Percentiles rank a stretch among this genome's conserved stretches.
phyloP scores from a whole-genome alignment of 30 jellyfish, hydroid and myxozoan genomes.

The Aurelia sp. region DNA sequence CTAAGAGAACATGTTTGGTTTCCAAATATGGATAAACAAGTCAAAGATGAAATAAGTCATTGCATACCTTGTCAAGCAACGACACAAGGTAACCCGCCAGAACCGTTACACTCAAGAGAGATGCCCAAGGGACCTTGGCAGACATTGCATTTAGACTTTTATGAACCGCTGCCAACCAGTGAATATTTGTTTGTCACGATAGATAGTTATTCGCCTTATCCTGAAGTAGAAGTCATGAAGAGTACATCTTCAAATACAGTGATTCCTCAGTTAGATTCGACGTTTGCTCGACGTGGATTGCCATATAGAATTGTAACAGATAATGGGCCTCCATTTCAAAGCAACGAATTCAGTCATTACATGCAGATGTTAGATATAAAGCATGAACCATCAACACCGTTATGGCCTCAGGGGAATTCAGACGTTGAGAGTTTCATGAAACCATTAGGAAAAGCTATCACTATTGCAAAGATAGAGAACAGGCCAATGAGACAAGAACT shows the following conservation, averaged over 20 bases:
- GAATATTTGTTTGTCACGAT: slow-evolving; percentile 27
- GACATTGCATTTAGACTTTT: slow-evolving; percentile 19
- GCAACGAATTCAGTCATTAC: slow-evolving; percentile 26
- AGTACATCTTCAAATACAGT: slow-evolving; percentile 45
- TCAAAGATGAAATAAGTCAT: slow-evolving; percentile 1
- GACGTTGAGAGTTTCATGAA: slow-evolving; percentile 25
- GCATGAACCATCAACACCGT: slow-evolving; percentile 23
- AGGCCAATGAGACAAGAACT: slow-evolving; percentile 39
- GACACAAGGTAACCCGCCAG: slow-evolving; percentile 28
- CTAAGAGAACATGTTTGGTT: slow-evolving; percentile 40
- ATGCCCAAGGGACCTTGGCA: slow-evolving; percentile 58
- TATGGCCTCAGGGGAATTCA: slow-evolving; percentile 47
- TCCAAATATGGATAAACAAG: slow-evolving; percentile 38
- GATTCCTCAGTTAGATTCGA: slow-evolving; percentile 37
- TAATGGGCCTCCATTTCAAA: slow-evolving; percentile 63
- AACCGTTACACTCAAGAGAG: slow-evolving; percentile 1
- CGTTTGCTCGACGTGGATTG: slow-evolving; percentile 28
- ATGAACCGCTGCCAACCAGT: slow-evolving; percentile 52
- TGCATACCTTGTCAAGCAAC: slow-evolving; percentile 64
- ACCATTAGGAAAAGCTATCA: slow-evolving; percentile 34
- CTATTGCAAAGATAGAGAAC: slow-evolving; percentile 17
- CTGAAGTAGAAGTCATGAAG: slow-evolving; percentile 40
- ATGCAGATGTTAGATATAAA: slow-evolving; percentile 16
- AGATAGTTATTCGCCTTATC: slow-evolving; percentile 22
- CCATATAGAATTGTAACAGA: slow-evolving; percentile 28